These are phyloP conservation scores for Zeugodacus cucurbitae DNA, from an alignment of 1,140 invertebrate species.

Conservation along the genomic window DNA sequence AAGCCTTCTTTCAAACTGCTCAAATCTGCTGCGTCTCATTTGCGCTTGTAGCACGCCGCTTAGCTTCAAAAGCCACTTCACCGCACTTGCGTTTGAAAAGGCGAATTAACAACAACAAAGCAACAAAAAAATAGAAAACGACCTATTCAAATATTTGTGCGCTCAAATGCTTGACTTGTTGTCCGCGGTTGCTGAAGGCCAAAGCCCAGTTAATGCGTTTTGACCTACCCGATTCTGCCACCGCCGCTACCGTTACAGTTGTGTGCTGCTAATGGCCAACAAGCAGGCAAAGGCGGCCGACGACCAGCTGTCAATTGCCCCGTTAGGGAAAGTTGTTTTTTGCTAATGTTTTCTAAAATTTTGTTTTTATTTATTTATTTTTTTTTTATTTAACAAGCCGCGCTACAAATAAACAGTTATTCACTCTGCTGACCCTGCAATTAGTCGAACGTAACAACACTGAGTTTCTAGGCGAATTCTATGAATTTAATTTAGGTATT, in stretches of 20 bases:
- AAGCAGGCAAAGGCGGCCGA: neutral
- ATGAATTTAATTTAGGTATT: slow-evolving; percentile 23
- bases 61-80: neutral
- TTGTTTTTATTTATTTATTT: neutral
- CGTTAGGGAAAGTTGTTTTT: slow-evolving; percentile 4
- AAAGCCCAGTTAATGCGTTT: neutral
- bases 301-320: neutral
- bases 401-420: slow-evolving; percentile 8
- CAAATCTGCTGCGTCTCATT: no score
- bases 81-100: neutral
- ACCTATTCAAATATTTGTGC: neutral
- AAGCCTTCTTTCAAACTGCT: no score
- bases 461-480: slow-evolving; percentile 13
- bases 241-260: neutral
- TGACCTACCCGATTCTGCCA: neutral
- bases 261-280: neutral
- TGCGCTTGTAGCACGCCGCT: neutral
- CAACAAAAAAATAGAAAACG: neutral
- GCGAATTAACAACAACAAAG: neutral
- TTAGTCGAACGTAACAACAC: neutral
- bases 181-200: neutral
- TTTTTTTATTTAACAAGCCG: neutral
- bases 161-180: neutral
- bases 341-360: neutral
- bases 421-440: slow-evolving; percentile 12